Evolutionary conservation across 2,797 vertebrate species (phyloP), one percentile per base, ranked within the genome.

Genomic region (Lates japonicus): DNA sequence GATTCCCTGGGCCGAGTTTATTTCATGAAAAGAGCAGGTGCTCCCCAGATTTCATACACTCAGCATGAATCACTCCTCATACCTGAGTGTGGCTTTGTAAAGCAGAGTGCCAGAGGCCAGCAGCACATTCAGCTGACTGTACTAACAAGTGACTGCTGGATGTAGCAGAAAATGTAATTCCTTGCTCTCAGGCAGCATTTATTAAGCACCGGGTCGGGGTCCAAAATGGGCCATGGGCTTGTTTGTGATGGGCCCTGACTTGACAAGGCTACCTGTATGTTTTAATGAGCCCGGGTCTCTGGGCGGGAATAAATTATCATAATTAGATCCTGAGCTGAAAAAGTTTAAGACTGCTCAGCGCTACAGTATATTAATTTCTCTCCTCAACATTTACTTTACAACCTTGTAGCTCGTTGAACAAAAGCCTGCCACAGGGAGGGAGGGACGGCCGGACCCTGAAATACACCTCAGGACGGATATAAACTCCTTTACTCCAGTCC

Each of bases 221-320:
- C 78, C 60, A 60, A 11, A 51, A 54, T 1, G 61, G 41, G 75
- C 79, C 70, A 58, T 58, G 0, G 68, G 81, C 76, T 62, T 82
- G 81, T 80, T 88, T 87, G 86, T 74, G 83, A 84, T 44, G 49
- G 57, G 75, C 46, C 61, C 41, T 29, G 75, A 81, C 85, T 73
- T 62, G 60, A 87, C 77, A 81, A 88, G 84, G 68, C 59, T 84
- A 78, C 82, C 84, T 88, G 85, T 1, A 49, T 70, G 80, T 49
- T 90, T 85, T 89, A 91, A 91, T 88, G 88, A 91, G 88, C 49
- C 2, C 12, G 3, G 59, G 39, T 72, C 81, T 78, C 74, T 13
- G 7, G 35, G 62, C 52, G 59, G 13, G 74, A 84, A 86, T 75
- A 79, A 12, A 81, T 92, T 83, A 85, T 51, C 87, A 86, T 87